A percentile compares a stretch with the other conserved stretches of the same genome.
Conservation (phyloP, 2,113 vertebrate species). For the Delphinus delphis region DNA sequence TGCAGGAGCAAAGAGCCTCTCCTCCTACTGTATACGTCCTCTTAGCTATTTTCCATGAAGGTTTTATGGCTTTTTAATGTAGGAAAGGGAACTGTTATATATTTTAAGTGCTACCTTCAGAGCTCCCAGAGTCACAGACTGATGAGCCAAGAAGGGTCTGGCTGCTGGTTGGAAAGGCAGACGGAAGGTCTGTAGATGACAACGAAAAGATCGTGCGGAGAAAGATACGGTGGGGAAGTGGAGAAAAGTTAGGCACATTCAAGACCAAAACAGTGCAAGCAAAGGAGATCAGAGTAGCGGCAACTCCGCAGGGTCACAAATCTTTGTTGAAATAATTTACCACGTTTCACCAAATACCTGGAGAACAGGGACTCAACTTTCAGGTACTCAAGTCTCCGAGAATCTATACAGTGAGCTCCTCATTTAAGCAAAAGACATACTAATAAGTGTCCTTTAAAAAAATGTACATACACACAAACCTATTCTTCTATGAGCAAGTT, state of each 20-base stretch:
- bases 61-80: not conserved
- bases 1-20: conserved; percentile 78
- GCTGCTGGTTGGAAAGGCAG: not conserved
- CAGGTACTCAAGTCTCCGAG: not conserved
- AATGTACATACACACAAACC: not conserved
- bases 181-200: not conserved
- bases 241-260: not conserved
- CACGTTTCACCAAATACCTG: not conserved
- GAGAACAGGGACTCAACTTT: not conserved
- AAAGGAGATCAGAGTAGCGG: not conserved
- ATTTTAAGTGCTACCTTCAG: not conserved
- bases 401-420: not conserved
- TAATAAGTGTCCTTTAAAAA: not conserved
- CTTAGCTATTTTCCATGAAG: conserved; percentile 70
- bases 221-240: not conserved
- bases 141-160: not conserved
- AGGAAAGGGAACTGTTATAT: not conserved
- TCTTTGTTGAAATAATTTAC: not conserved
- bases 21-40: conserved; percentile 74
- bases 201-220: not conserved
- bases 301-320: not conserved
- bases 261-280: not conserved
- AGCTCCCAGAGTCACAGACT: not conserved
- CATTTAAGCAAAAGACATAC: not conserved
- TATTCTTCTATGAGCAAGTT: not conserved